Percentiles rank a stretch among this genome's conserved stretches.
phyloP scores from a whole-genome alignment of 2,113 vertebrate species.

The Macquaria ambigua region DNA sequence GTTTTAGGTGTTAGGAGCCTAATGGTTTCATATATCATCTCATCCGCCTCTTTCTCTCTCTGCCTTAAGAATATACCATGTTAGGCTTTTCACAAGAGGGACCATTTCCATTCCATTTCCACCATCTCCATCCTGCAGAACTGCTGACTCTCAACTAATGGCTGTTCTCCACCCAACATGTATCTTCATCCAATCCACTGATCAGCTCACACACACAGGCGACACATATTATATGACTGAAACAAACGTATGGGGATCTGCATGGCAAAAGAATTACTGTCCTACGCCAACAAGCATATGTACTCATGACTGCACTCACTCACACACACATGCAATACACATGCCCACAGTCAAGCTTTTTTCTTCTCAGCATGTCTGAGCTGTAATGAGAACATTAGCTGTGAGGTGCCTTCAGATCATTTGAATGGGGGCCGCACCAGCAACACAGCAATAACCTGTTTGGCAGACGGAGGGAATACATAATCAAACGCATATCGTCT shows the following conservation, averaged over 20 bases:
- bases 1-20: slow-evolving; percentile 57
- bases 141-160: slow-evolving; percentile 53
- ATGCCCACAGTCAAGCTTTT: slow-evolving; percentile 17
- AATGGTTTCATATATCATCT: slow-evolving; percentile 64
- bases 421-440: slow-evolving; percentile 42
- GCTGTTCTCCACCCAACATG: slow-evolving; percentile 6
- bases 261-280: slow-evolving; percentile 10
- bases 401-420: slow-evolving; percentile 40
- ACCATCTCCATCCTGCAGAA: slow-evolving; percentile 38
- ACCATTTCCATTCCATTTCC: no score
- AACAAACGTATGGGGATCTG: background rate
- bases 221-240: background rate
- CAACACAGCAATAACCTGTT: slow-evolving; percentile 46
- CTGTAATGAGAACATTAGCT: slow-evolving; percentile 54
- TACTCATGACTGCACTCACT: background rate
- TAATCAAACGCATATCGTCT: slow-evolving; percentile 26
- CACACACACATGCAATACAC: slow-evolving; percentile 2
- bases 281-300: background rate
- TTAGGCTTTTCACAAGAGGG: slow-evolving; percentile 31
- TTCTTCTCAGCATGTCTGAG: slow-evolving; percentile 47
- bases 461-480: slow-evolving; percentile 27
- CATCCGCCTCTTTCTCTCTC: slow-evolving; percentile 27
- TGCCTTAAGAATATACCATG: slow-evolving; percentile 36
- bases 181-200: slow-evolving; percentile 1
- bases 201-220: background rate